Evolutionary conservation across 1,140 invertebrate genomes (phyloP), one percentile per base, ranked within the genome.

Genomic region (Cyclargus thomasi): DNA sequence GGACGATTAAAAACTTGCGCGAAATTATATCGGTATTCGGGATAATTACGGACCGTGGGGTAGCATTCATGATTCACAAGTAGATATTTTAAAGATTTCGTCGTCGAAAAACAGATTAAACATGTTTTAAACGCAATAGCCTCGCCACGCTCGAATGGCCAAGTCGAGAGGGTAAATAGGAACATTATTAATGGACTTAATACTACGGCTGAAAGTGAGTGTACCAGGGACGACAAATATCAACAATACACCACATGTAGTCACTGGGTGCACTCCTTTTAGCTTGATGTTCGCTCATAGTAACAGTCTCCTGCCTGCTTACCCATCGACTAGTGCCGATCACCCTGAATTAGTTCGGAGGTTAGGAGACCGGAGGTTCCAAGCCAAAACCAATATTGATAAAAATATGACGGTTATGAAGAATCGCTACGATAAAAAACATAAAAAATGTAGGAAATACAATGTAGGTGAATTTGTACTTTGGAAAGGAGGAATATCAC

Each of bases 101-200:
- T 53, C 21, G 10, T 65, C 16, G 62, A 67, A 55, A 63, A 39
- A 0, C 65, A 72, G 5, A 70, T 79, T 14, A 68, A 73, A 62
- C 80, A 81, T 67, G 17, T 71, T 18, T 53, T 77, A 21, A 79
- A 74, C 36, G 78, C 77, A 0, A 71, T 81, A 17, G 72, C 78
- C 10, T 68, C 71, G 1, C 81, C 81, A 8, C 59, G 81, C 0
- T 67, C 68, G 0, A 74, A 74, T n/a, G 69, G 72, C 0, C 70
- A 74, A n/a, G 69, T 71, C 0, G 72, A 74, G 62, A 53, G 69
- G 0, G 64, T 68, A 0, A 71, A 71, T 21, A 53, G 73, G 1
- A 71, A 47, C 3, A 14, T 74, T n/a, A 10, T 71, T 0, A 62
- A 74, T 22, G 67, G 67, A 0, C 35, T 74, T 0, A 71, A 71